phyloP scores from a whole-genome alignment of 2,797 vertebrate genomes.

The Pipistrellus pipistrellus region DNA sequence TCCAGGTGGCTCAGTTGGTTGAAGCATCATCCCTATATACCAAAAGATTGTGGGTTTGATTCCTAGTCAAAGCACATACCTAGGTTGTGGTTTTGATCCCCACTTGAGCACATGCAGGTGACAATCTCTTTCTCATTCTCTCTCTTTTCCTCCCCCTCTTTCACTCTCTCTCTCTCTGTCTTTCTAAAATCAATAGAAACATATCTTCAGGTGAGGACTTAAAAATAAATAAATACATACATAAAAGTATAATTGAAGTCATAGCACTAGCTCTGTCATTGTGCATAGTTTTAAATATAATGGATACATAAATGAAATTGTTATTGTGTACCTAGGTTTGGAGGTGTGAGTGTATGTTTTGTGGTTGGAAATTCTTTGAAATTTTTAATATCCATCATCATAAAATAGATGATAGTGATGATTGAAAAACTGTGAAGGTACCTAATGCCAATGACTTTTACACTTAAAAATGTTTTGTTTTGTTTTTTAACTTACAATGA shows the following conservation, averaged over 20 bases:
- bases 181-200: not conserved
- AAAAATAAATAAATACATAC: not conserved
- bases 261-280: not conserved
- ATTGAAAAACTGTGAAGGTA: not conserved
- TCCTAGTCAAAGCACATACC: not conserved
- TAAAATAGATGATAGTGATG: not conserved
- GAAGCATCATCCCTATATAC: not conserved
- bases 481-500: not conserved
- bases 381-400: not conserved
- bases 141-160: too few relatives aligned
- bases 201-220: not conserved
- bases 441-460: not conserved
- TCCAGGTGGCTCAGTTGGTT: not conserved
- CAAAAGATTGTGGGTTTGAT: not conserved
- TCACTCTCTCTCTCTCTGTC: not conserved
- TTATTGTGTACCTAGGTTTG: not conserved
- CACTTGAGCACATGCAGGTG: not conserved
- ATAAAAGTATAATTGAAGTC: not conserved
- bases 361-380: not conserved
- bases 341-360: not conserved
- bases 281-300: not conserved
- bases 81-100: not conserved
- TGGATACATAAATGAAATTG: slow-evolving; percentile 1
- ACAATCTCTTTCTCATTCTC: not conserved
- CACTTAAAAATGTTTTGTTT: not conserved